Evolutionary conservation across 2,797 vertebrate species (phyloP), one percentile per base, ranked within the genome.

Genomic region (Argya squamiceps): DNA sequence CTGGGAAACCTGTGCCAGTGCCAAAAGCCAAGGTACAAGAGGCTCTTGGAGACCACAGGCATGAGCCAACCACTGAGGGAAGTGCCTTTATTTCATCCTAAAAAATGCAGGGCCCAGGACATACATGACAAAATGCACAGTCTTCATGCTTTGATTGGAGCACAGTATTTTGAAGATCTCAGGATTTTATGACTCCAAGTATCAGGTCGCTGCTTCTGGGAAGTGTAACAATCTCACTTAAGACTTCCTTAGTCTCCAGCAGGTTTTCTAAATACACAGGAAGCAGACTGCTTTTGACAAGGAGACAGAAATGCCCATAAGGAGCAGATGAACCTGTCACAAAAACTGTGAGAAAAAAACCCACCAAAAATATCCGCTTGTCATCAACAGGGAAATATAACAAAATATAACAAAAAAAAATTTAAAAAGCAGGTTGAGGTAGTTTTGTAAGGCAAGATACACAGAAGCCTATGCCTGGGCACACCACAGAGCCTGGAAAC

Each of bases 241-340:
- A 63, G 41, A 65, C 36, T 73, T 75, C 70, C 39, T 69, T 34
- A 68, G n/a, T 64, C 30, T 80, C 58, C 36, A 27, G 6, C 8
- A 8, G 1, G 18, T 71, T 84, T 92, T 58, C n/a, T 36, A 81
- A 95, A 58, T 1, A 30, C 44, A 47, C 46, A 79, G 58, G 63
- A 91, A 84, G 34, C 39, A 83, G 68, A 49, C 32, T 34, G 47
- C 30, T 62, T 74, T 64, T 49, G 34, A 59, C 47, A 79, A 46
- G 75, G 60, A 73, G 22, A 60, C 21, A 91, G 53, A 77, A 92
- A 74, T 15, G 64, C 36, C 53, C 67, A 21, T 30, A 80, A 92
- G 39, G n/a, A 75, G 7, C 30, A 60, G 32, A 59, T 1, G 10
- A 88, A 64, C 36, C 36, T 52, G 41, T 59, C 64, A 79, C 41